A percentile compares a stretch with the other conserved stretches of the same genome.
phyloP scores from a whole-genome alignment of 1,140 invertebrate genomes.

The Drosophila parabipectinata region DNA sequence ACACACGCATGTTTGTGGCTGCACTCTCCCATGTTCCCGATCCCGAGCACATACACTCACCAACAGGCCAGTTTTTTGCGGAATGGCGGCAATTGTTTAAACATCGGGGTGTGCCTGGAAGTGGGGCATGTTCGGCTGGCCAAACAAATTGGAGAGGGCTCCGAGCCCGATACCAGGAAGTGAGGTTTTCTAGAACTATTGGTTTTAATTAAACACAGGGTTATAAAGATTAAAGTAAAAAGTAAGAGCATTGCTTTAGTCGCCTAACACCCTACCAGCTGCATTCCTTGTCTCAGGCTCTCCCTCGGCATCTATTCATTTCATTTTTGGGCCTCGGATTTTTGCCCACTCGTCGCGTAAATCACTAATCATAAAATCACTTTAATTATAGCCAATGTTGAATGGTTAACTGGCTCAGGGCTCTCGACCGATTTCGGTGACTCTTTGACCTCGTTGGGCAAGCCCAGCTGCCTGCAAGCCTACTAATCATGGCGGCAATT shows the following conservation, averaged over 20 bases:
- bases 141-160: background rate
- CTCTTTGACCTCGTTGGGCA: slow-evolving; percentile 10
- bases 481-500: slow-evolving; percentile 60
- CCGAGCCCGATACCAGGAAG: background rate
- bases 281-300: slow-evolving; percentile 13
- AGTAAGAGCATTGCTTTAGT: background rate
- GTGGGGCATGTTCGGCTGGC: slow-evolving; percentile 4
- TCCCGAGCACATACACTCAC: slow-evolving; percentile 4
- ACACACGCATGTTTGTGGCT: slow-evolving; percentile 64
- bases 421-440: slow-evolving; percentile 18
- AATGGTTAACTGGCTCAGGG: slow-evolving; percentile 3
- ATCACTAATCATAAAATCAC: slow-evolving; percentile 72
- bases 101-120: slow-evolving; percentile 16
- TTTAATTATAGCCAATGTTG: slow-evolving; percentile 56
- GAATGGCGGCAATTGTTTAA: slow-evolving; percentile 14
- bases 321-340: slow-evolving; percentile 31
- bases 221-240: too few species aligned
- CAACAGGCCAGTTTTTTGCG: slow-evolving; percentile 33
- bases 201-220: too few species aligned
- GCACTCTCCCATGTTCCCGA: slow-evolving; percentile 2
- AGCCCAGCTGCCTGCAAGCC: slow-evolving; percentile 41
- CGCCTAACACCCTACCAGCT: slow-evolving; percentile 4
- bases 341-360: slow-evolving; percentile 61
- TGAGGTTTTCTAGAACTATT: background rate
- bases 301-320: slow-evolving; percentile 40